These are phyloP conservation scores for Ericerus pela DNA, from an alignment of 1,140 invertebrate genomes.

Conservation along the genomic window DNA sequence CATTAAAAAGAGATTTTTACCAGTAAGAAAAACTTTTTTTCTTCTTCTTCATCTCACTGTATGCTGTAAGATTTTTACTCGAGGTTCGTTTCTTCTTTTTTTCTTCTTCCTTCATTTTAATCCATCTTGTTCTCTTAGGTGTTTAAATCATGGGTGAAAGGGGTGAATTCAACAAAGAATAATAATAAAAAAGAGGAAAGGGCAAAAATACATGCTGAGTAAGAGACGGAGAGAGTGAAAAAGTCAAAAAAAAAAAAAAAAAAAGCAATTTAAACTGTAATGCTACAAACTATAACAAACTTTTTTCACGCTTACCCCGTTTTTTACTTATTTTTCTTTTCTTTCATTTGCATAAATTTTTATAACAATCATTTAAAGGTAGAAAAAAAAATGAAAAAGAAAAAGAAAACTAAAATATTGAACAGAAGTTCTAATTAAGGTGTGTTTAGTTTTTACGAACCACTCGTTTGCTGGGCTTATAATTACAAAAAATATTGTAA, in stretches of 20 bases:
- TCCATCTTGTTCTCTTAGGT: background rate
- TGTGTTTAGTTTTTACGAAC: too few species aligned
- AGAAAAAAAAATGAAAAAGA: too few species aligned
- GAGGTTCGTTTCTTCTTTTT: constrained; percentile 6
- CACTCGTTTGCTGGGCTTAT: too few species aligned
- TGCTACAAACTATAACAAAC: background rate
- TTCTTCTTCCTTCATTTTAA: constrained; percentile 2
- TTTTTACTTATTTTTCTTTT: constrained; percentile 93
- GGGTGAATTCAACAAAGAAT: constrained; percentile 1
- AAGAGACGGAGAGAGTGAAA: too few species aligned
- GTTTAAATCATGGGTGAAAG: constrained; percentile 7
- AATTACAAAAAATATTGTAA: too few species aligned
- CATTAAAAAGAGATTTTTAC: constrained; percentile 23
- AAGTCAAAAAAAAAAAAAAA: background rate
- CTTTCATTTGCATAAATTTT: constrained; percentile 99
- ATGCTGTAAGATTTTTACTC: background rate
- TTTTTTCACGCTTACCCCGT: constrained; percentile 36
- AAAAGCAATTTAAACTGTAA: constrained; percentile 3
- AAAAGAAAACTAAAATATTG: too few species aligned
- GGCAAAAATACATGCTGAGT: too few species aligned
- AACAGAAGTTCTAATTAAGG: too few species aligned
- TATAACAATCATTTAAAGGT: constrained; percentile 28
- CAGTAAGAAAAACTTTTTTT: constrained; percentile 16
- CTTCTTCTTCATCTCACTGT: too few species aligned
- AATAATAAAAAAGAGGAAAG: background rate